phyloP scores from a whole-genome alignment of 2,797 vertebrate genomes.

The Ctenopoma kingsleyae region DNA sequence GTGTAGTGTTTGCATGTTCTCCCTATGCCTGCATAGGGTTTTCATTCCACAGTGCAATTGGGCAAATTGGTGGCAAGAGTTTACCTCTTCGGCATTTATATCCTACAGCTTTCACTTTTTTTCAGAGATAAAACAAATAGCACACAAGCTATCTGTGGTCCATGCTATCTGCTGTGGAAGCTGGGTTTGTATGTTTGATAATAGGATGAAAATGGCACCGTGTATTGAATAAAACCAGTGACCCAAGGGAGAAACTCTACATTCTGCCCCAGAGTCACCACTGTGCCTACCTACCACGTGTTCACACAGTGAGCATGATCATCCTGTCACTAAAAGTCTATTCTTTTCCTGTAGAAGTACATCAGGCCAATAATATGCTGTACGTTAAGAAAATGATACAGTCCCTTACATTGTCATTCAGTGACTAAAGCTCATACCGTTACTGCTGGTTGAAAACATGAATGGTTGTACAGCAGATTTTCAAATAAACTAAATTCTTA shows the following conservation, averaged over 20 bases:
- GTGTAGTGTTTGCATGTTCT: too few relatives aligned
- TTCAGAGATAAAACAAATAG: too few relatives aligned
- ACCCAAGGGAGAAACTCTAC: not conserved
- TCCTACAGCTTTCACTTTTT: too few relatives aligned
- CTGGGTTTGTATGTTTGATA: conserved; percentile 1
- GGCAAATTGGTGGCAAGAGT: too few relatives aligned
- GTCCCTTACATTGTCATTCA: not conserved
- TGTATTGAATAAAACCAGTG: conserved; percentile 17
- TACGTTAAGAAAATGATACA: not conserved
- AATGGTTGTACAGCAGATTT: not conserved
- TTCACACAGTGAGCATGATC: conserved; percentile 14
- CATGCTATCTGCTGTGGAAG: too few relatives aligned
- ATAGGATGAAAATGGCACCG: conserved; percentile 15
- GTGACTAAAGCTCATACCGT: not conserved
- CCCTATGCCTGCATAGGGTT: too few relatives aligned
- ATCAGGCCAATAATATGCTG: not conserved
- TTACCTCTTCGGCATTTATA: too few relatives aligned
- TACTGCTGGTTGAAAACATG: not conserved
- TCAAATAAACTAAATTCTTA: not conserved
- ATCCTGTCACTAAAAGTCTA: conserved; percentile 2
- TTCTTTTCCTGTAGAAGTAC: not conserved
- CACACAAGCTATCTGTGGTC: too few relatives aligned
- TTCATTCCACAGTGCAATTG: too few relatives aligned
- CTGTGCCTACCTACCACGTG: conserved; percentile 7
- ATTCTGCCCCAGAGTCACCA: not conserved